Conservation (phyloP, 2,113 vertebrate genomes). For the Narcine bancroftii region DNA sequence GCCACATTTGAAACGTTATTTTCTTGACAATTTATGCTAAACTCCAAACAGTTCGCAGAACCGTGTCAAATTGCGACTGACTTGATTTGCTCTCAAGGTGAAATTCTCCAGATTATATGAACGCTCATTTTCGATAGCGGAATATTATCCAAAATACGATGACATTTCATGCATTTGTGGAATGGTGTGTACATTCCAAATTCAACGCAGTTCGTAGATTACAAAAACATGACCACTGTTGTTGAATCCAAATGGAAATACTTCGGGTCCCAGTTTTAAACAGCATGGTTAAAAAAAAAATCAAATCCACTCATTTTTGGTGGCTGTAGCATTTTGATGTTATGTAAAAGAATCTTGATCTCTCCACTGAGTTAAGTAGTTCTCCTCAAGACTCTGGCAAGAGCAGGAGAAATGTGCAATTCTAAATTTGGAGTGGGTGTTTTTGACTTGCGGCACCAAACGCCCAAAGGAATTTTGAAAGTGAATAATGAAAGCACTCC, state of each 20-base stretch:
- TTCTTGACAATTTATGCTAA: neutral
- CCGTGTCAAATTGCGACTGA: neutral
- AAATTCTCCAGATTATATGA: neutral
- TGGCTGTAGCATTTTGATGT: neutral
- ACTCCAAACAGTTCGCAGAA: neutral
- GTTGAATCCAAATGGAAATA: neutral
- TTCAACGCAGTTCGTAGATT: no score
- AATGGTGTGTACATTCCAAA: neutral
- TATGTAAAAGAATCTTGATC: neutral
- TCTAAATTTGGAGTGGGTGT: neutral
- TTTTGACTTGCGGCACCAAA: slow-evolving; percentile 25
- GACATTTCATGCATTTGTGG: neutral
- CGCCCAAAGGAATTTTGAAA: slow-evolving; percentile 30
- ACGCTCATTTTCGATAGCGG: neutral
- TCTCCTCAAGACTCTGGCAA: neutral
- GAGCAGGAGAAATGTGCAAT: neutral
- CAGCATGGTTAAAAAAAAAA: no score
- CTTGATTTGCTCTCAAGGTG: neutral
- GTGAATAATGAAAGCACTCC: slow-evolving; percentile 1
- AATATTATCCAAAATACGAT: slow-evolving; percentile 2
- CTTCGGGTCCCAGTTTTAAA: neutral
- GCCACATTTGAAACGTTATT: neutral
- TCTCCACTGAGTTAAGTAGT: neutral
- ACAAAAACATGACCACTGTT: no score
- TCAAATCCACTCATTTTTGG: neutral